Percentiles rank a stretch among this genome's conserved stretches.
Evolutionary conservation across 2,888 invertebrate species (phyloP).

Genomic region (Watsonalla binaria): DNA sequence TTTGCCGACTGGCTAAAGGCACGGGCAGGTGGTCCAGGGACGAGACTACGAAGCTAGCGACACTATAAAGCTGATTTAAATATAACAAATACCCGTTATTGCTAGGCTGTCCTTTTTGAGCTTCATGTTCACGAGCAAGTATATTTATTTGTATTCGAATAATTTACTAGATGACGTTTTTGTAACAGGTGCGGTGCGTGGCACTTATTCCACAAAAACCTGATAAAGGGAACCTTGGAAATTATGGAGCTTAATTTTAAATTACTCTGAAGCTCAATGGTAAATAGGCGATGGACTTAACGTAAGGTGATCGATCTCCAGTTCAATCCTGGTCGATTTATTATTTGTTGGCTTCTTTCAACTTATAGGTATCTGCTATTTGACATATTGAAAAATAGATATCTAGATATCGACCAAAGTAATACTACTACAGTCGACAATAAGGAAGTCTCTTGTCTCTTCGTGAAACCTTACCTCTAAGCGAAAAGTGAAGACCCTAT

Average conservation of each 20-base stretch:
- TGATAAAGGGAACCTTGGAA: too few relatives aligned
- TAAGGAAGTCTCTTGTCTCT: slow-evolving; percentile 21
- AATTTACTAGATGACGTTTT: neutral
- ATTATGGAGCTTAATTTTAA: too few relatives aligned
- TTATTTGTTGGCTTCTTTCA: too few relatives aligned
- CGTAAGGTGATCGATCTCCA: too few relatives aligned
- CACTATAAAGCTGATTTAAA: neutral
- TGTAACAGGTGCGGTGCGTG: neutral
- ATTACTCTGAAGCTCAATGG: too few relatives aligned
- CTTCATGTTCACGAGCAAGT: neutral
- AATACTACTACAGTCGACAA: neutral
- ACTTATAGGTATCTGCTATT: too few relatives aligned
- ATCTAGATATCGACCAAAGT: too few relatives aligned
- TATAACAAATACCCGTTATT: neutral
- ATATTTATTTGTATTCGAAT: neutral
- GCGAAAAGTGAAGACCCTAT: slow-evolving; percentile 24
- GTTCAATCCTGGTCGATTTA: too few relatives aligned
- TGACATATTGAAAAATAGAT: too few relatives aligned
- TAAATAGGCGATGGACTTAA: too few relatives aligned
- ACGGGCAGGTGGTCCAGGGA: neutral
- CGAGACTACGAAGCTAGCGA: neutral
- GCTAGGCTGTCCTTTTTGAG: neutral
- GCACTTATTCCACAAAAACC: neutral
- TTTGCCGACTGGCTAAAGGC: neutral
- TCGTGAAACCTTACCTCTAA: slow-evolving; percentile 27